Conservation (phyloP, 2,797 vertebrate genomes). For the Graptemys geographica region DNA sequence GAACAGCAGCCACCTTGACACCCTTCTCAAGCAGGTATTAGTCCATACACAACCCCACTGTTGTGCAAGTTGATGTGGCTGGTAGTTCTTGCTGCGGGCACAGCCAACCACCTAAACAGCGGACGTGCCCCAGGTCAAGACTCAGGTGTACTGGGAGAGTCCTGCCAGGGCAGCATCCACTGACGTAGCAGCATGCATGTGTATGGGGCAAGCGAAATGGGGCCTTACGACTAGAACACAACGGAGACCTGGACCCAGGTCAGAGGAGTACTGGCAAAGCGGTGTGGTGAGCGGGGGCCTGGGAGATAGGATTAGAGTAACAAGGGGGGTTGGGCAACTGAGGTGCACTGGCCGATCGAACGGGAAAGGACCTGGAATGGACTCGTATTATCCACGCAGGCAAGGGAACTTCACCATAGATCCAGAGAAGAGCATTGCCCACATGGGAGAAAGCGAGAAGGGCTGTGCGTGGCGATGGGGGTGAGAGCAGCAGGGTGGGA, state of each 20-base stretch:
- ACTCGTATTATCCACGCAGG: neutral
- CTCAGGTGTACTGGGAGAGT: neutral
- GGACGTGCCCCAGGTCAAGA: neutral
- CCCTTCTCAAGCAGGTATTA: neutral
- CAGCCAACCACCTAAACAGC: neutral
- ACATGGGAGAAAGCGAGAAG: neutral
- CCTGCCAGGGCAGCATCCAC: neutral
- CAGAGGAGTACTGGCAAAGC: neutral
- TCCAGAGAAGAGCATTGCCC: neutral
- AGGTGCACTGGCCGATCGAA: neutral
- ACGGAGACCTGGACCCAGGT: neutral
- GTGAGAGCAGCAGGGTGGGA: too few relatives aligned
- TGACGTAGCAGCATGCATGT: neutral
- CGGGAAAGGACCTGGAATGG: neutral
- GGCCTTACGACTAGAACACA: too few relatives aligned
- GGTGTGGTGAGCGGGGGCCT: neutral
- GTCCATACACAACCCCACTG: neutral
- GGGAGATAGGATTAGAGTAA: neutral
- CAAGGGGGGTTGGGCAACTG: neutral
- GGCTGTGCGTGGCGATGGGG: neutral
- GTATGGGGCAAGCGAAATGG: neutral
- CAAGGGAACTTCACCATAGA: neutral
- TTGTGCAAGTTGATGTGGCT: neutral
- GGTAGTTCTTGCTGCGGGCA: neutral
- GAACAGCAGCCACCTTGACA: too few relatives aligned